Evolutionary conservation across 2,113 vertebrate species (phyloP).

Genomic region (Siniperca chuatsi): DNA sequence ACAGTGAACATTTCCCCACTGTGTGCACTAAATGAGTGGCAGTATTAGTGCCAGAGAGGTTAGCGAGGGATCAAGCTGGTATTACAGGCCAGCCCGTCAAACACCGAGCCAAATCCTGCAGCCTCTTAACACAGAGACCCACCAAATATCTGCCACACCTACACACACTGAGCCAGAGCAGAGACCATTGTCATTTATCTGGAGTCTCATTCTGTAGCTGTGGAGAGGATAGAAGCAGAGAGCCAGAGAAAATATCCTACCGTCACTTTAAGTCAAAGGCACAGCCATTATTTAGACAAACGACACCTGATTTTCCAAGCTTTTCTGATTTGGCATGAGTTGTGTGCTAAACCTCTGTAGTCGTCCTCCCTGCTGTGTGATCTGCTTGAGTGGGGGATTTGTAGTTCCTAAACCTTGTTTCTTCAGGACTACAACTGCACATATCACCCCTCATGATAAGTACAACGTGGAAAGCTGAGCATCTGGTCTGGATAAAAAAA

Average conservation of each 20-base stretch:
- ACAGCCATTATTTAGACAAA: neutral
- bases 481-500: conserved; percentile 66
- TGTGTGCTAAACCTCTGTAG: conserved; percentile 3
- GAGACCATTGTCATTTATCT: neutral
- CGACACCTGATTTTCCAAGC: neutral
- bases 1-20: neutral
- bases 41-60: conserved; percentile 12
- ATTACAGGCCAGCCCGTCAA: conserved; percentile 23
- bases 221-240: neutral
- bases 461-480: conserved; percentile 49
- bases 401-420: conserved; percentile 43
- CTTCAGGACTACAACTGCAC: conserved; percentile 45
- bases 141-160: conserved; percentile 27
- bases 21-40: neutral
- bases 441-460: conserved; percentile 21
- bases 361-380: conserved; percentile 1
- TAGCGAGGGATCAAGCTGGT: conserved; percentile 23
- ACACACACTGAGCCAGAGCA: conserved; percentile 16
- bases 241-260: conserved; percentile 15
- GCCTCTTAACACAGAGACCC: conserved; percentile 28
- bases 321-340: conserved; percentile 10
- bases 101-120: conserved; percentile 30
- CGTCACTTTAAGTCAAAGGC: neutral
- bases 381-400: conserved; percentile 44
- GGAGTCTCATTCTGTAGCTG: neutral